These are phyloP conservation scores for Tipula unca DNA, from an alignment of 2,888 invertebrate genomes.

Conservation along the genomic window DNA sequence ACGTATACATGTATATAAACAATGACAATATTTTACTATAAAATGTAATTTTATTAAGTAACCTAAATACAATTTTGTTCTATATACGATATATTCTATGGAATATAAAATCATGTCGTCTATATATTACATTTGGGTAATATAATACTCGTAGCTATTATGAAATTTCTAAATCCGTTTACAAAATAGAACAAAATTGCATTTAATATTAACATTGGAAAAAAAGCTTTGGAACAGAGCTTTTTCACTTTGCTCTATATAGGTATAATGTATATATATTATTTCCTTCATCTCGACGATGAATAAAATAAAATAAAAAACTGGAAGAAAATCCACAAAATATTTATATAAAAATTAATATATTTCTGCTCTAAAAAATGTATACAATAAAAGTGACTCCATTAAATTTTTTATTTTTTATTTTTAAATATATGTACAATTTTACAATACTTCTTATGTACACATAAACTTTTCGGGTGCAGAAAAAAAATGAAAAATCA, in stretches of 20 bases:
- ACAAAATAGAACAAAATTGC: not conserved
- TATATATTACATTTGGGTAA: not conserved
- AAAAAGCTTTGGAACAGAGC: not conserved
- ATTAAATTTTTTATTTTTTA: not conserved
- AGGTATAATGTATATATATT: no score
- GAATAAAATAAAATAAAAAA: not conserved
- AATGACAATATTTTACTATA: not conserved
- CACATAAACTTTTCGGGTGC: not conserved
- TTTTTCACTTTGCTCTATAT: not conserved
- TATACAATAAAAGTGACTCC: not conserved
- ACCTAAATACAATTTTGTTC: not conserved
- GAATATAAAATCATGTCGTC: not conserved
- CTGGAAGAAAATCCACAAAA: not conserved
- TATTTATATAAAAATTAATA: not conserved
- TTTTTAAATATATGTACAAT: not conserved
- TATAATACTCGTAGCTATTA: not conserved
- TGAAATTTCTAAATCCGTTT: not conserved
- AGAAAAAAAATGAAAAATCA: not conserved
- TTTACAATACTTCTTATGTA: not conserved
- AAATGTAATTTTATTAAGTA: not conserved
- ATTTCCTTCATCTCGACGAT: not conserved
- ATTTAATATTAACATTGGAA: not conserved
- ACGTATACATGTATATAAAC: not conserved
- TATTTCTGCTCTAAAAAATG: not conserved
- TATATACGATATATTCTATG: not conserved